phyloP scores from a whole-genome alignment of 2,113 vertebrate genomes.

The Brevimyrus niger region DNA sequence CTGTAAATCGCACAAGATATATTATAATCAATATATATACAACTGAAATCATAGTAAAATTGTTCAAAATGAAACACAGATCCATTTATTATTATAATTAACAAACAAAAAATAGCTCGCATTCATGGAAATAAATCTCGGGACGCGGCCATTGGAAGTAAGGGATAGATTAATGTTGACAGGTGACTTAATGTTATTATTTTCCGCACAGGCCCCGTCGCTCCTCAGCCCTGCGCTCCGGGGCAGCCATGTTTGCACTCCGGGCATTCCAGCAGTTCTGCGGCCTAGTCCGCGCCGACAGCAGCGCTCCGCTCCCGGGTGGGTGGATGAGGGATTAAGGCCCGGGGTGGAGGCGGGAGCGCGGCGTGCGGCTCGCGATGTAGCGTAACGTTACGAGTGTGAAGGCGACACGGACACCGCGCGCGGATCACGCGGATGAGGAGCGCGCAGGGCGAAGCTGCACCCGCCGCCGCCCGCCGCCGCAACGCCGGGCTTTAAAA shows the following conservation, averaged over 20 bases:
- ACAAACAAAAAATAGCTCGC: neutral
- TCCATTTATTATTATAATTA: neutral
- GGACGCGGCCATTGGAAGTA: neutral
- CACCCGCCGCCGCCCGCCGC: neutral
- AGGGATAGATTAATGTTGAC: neutral
- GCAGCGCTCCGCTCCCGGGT: neutral
- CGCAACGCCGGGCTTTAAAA: neutral
- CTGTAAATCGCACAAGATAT: neutral
- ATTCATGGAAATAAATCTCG: neutral
- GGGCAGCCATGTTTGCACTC: slow-evolving; percentile 26
- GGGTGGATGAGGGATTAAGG: neutral
- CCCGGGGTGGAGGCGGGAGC: neutral
- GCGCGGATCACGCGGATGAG: neutral
- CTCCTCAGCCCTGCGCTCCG: slow-evolving; percentile 15
- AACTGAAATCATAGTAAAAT: neutral
- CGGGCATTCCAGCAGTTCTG: slow-evolving; percentile 19
- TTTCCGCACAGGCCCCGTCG: neutral
- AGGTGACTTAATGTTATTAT: neutral
- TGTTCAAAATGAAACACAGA: neutral
- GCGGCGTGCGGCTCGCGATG: neutral
- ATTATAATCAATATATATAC: neutral
- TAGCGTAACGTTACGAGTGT: neutral
- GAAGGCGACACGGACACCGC: neutral
- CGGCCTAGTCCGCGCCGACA: slow-evolving; percentile 12
- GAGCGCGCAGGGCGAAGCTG: neutral